Conservation (phyloP, 2,113 vertebrate genomes). For the Drymodes brunneopygia region DNA sequence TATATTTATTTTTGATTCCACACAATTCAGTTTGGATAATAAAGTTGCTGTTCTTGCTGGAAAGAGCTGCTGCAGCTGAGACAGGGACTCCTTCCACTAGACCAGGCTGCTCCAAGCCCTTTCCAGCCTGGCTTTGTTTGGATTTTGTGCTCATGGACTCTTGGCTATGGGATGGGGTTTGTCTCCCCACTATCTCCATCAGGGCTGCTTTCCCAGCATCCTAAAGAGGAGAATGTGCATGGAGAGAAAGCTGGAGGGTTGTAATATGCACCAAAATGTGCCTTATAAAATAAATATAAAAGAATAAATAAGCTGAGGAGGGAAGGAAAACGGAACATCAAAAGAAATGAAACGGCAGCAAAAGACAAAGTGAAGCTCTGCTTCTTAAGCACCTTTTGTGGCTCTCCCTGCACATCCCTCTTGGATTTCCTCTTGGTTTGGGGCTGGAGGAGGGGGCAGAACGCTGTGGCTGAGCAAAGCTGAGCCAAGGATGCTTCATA, state of each 20-base stretch:
- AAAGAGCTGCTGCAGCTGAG: background rate
- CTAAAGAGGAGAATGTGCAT: background rate
- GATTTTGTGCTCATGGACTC: background rate
- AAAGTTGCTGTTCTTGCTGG: background rate
- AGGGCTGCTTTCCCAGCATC: background rate
- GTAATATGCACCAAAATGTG: background rate
- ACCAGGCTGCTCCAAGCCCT: background rate
- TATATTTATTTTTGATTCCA: background rate
- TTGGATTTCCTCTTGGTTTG: constrained; percentile 8
- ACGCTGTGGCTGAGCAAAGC: constrained; percentile 33
- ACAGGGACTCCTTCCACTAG: background rate
- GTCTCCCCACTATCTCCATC: background rate
- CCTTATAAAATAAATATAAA: background rate
- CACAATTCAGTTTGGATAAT: background rate
- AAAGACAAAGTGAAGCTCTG: constrained; percentile 37
- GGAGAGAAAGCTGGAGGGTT: background rate
- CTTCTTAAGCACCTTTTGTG: constrained; percentile 11
- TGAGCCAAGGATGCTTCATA: constrained; percentile 62
- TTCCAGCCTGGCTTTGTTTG: background rate
- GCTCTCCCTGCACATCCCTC: background rate
- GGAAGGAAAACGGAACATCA: constrained; percentile 46
- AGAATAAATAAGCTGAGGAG: background rate
- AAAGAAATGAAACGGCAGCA: constrained; percentile 28
- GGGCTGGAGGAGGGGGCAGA: constrained; percentile 7
- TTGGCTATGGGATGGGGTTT: background rate